phyloP scores from a whole-genome alignment of 2,797 vertebrate species.

The Gallinago stenura region DNA sequence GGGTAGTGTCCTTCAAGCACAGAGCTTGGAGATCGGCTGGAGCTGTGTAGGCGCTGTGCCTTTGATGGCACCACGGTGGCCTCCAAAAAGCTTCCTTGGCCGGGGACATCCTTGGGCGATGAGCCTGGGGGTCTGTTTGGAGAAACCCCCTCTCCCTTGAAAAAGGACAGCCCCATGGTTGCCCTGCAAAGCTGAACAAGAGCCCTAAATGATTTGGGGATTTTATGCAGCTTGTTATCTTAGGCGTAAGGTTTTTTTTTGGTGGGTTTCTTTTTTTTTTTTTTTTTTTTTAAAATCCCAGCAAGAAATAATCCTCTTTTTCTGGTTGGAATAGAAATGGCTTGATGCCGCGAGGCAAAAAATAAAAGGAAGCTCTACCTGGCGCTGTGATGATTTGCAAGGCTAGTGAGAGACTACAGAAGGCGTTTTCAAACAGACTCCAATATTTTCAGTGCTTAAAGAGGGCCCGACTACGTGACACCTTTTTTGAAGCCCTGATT shows the following conservation, averaged over 20 bases:
- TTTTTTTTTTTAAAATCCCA: constrained; percentile 8
- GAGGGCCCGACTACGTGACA: constrained; percentile 64
- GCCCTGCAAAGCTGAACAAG: not conserved
- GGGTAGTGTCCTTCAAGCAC: not conserved
- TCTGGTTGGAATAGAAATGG: constrained; percentile 66
- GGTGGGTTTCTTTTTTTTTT: not conserved
- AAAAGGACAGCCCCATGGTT: not conserved
- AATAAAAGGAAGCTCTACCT: constrained; percentile 61
- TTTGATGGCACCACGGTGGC: not conserved
- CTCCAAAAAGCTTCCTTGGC: rapidly evolving
- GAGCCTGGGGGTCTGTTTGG: rapidly evolving
- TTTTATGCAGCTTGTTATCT: constrained; percentile 65
- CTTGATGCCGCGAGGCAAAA: constrained; percentile 27
- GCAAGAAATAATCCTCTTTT: constrained; percentile 50
- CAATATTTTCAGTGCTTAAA: constrained; percentile 73
- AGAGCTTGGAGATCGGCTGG: not conserved
- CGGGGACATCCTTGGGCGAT: not conserved
- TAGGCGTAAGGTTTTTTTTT: not conserved
- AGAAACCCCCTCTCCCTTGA: not conserved
- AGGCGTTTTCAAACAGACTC: constrained; percentile 75
- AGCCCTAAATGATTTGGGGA: not conserved
- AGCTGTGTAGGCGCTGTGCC: rapidly evolving
- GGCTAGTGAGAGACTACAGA: constrained; percentile 67
- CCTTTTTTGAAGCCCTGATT: constrained; percentile 68
- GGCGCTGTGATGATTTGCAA: constrained; percentile 79